Conservation (phyloP, 2,113 vertebrate species). For the rabbit (Oryctolagus cuniculus) region DNA sequence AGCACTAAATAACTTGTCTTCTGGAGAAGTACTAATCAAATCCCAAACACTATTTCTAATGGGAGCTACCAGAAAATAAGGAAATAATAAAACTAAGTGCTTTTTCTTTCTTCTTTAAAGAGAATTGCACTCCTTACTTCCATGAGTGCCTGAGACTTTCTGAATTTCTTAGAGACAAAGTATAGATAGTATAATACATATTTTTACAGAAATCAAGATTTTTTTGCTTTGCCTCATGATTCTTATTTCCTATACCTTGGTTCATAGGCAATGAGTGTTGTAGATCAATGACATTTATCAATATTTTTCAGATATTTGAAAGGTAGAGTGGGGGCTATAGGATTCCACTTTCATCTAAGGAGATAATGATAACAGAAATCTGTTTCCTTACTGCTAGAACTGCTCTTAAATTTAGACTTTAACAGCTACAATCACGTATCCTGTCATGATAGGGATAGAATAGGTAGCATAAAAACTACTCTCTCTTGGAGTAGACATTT, state of each 20-base stretch:
- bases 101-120: constrained; percentile 4
- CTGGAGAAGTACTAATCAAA: background rate
- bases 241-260: constrained; percentile 3
- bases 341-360: background rate
- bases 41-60: background rate
- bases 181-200: constrained; percentile 25
- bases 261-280: background rate
- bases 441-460: background rate
- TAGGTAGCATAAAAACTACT: background rate
- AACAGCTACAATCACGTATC: background rate
- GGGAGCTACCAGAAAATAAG: background rate
- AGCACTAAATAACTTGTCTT: background rate
- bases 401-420: background rate
- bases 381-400: background rate
- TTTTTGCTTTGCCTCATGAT: background rate
- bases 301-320: background rate
- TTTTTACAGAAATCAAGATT: constrained; percentile 46
- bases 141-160: background rate
- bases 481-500: too few species aligned
- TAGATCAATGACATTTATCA: background rate
- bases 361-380: background rate
- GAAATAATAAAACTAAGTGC: background rate
- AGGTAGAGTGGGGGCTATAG: background rate
- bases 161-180: constrained; percentile 38
- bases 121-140: constrained; percentile 29